Base-by-base conservation (phyloP, 2,797 vertebrate genomes). In the Malacoctenus gilli region DNA sequence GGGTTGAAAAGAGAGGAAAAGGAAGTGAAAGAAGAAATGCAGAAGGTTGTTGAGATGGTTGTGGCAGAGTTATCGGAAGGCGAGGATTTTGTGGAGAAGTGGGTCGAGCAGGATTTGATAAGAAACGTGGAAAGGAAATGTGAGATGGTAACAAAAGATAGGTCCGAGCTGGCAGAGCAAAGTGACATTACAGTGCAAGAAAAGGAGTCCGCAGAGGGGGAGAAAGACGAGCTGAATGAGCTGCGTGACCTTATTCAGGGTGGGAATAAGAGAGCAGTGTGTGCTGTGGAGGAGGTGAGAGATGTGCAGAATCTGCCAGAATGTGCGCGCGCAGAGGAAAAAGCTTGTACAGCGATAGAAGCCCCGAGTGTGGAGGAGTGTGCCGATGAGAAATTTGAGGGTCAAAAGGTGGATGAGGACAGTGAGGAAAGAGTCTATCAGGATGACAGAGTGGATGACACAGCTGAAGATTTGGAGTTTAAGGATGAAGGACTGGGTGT, bases 91-190 rank as follows among this genome's bases (percentile, higher is more conserved):
- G 79, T 77, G 31, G 83, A 68, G 28, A 77, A 79, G 57, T 87
- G 74, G 84, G 56, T 82, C 6, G 74, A 84, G 59, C 72, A 53
- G 36, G 79, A 87, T 34, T 59, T 73, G 57, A 84, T 78, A 52
- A 67, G 78, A 68, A 72, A 85, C 30, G 77, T 85, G 28, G 75
- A 89, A 57, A 85, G 62, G 54, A 88, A 87, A 62, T 87, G 86
- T 76, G 84, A 87, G 52, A 77, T 80, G 30, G 64, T 86, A 55
- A 75, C 61, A 52, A 71, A 83, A 69, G 80, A 82, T 54, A 80
- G 72, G 32, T 51, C 16, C 14, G 48, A 8, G 34, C 3, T 72
- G 16, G 49, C 22, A 46, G 77, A 77, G 20, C 81, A 68, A 54
- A 55, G 25, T 18, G 46, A 43, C 8, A 35, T 71, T 32, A 55